These are phyloP conservation scores for Lepisosteus osseus DNA, from an alignment of 2,113 vertebrate species.

Conservation along the genomic window DNA sequence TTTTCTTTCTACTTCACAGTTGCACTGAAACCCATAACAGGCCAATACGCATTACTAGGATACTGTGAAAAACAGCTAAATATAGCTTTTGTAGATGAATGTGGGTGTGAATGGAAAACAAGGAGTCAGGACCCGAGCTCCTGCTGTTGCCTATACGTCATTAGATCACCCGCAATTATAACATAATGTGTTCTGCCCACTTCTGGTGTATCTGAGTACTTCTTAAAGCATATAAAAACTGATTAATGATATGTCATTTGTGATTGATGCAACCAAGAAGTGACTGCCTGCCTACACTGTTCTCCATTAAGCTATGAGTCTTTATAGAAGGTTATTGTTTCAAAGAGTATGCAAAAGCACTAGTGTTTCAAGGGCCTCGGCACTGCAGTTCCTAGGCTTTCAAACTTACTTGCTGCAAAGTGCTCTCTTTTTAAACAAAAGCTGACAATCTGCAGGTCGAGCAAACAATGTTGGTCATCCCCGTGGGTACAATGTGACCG, in stretches of 20 bases:
- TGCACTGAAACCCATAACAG: slow-evolving; percentile 31
- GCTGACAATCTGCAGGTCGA: slow-evolving; percentile 19
- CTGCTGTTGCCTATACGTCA: slow-evolving; percentile 59
- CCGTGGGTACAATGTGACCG: slow-evolving; percentile 6
- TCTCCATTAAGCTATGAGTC: slow-evolving; percentile 17
- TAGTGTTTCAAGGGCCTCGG: slow-evolving; percentile 34
- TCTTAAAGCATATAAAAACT: slow-evolving; percentile 54
- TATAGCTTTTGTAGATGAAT: slow-evolving; percentile 56
- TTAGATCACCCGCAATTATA: slow-evolving; percentile 59
- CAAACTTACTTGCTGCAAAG: neutral
- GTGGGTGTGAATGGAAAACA: slow-evolving; percentile 71
- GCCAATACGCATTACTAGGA: slow-evolving; percentile 43
- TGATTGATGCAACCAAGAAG: slow-evolving; percentile 22
- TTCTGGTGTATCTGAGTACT: slow-evolving; percentile 51
- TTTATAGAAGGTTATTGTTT: slow-evolving; percentile 24
- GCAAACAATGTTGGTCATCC: slow-evolving; percentile 14
- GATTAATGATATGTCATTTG: slow-evolving; percentile 53
- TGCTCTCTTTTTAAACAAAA: slow-evolving; percentile 14
- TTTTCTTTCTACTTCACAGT: slow-evolving; percentile 6
- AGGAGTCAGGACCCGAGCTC: slow-evolving; percentile 58
- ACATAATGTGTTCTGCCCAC: slow-evolving; percentile 55
- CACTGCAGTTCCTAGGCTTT: neutral
- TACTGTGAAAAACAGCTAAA: slow-evolving; percentile 71
- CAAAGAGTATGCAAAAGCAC: slow-evolving; percentile 31
- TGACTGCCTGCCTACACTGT: slow-evolving; percentile 9